Evolutionary conservation across 2,888 invertebrate genomes (phyloP), one percentile per base, ranked within the genome.

Genomic region (Steinernema scapterisci): DNA sequence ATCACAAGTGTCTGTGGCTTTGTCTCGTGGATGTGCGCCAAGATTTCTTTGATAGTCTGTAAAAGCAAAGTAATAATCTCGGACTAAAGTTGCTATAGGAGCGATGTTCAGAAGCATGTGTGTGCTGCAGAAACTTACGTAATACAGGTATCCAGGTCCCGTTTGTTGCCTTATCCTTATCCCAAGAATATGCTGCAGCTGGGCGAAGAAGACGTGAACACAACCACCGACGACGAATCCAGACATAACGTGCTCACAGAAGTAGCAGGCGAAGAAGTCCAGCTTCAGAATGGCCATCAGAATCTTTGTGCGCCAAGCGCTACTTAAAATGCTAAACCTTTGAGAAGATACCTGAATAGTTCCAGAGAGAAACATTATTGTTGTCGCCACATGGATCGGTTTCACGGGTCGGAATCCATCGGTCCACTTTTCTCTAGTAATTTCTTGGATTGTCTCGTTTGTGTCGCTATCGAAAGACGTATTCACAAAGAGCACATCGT

Each of bases 151-250:
- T 48, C 85, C 85, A 0, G 85, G 79, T 2, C 86, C 86, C 45
- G 77, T 79, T 72, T 85, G 38, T 44, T 77, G 73, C 0, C 85
- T 85, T 52, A 86, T 70, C n/a, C 79, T 76, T 7, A 86, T 79
- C 1, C 86, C 86, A 6, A 86, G 75, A 13, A 81, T 77, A 27
- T 84, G 83, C 0, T 86, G 85, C 70, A 86, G 82, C 73, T 86
- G 86, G 13, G 86, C 83, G 70, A 86, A 86, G 73, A 86, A 84
- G 0, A 86, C 86, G 70, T 86, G 86, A 21, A 86, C 82, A 27
- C 83, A 84, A 21, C 86, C 86, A n/a, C 86, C 86, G 21, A 86
- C 85, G 16, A 86, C 81, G 76, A 86, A 86, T 0, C 86, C 86
- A 9, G 81, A 81, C 85, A 86, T 86, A 0, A 84, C 83, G 78